Evolutionary conservation across 2,113 vertebrate species (phyloP).

Genomic region (Nesogale talazaci): DNA sequence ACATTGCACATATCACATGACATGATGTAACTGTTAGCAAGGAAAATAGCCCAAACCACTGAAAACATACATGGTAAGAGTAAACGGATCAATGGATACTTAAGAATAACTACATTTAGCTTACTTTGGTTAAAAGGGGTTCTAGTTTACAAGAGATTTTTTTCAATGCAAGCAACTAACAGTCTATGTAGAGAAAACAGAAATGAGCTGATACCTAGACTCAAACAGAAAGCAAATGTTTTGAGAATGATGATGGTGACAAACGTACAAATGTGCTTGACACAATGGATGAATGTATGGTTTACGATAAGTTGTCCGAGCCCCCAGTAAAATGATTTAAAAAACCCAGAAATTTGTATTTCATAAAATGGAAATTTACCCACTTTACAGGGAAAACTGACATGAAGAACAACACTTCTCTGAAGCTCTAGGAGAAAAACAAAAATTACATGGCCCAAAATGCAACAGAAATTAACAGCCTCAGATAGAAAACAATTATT

Average conservation of each 20-base stretch:
- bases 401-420: slow-evolving; percentile 27
- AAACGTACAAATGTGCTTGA: too few species aligned
- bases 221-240: too few species aligned
- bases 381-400: slow-evolving; percentile 40
- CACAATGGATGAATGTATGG: too few species aligned
- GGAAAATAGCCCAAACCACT: slow-evolving; percentile 76
- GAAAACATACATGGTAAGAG: slow-evolving; percentile 80
- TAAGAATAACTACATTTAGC: slow-evolving; percentile 48
- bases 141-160: not conserved
- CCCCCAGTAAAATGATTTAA: too few species aligned
- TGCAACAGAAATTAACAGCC: slow-evolving; percentile 49
- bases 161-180: not conserved
- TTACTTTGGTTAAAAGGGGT: not conserved
- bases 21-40: slow-evolving; percentile 85
- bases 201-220: too few species aligned
- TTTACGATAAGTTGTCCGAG: not conserved
- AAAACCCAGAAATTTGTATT: not conserved
- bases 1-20: slow-evolving; percentile 83
- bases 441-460: slow-evolving; percentile 56
- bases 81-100: slow-evolving; percentile 40
- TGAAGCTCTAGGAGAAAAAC: slow-evolving; percentile 35
- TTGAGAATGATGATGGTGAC: too few species aligned
- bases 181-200: too few species aligned
- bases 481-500: slow-evolving; percentile 33
- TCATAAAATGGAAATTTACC: slow-evolving; percentile 2